A percentile compares a stretch with the other conserved stretches of the same genome.
These are phyloP conservation scores for Sparus aurata DNA, from an alignment of 2,797 vertebrate genomes.

Conservation along the genomic window DNA sequence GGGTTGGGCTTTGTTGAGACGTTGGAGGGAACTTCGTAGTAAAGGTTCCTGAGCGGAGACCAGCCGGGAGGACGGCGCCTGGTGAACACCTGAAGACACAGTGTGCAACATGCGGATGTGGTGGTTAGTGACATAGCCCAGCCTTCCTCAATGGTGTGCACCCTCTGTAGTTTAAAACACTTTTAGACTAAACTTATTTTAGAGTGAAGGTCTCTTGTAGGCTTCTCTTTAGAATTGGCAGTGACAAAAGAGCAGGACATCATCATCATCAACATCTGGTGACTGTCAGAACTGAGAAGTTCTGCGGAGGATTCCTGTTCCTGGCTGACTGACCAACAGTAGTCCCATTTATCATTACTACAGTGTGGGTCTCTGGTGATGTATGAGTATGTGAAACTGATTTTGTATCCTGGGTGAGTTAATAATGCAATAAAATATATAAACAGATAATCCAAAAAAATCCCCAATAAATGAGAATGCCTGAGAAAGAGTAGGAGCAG, in stretches of 20 bases:
- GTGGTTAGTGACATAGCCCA: neutral
- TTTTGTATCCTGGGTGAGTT: too few relatives aligned
- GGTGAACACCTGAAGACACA: rapidly evolving
- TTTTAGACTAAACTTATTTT: neutral
- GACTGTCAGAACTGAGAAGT: neutral
- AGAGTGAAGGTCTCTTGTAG: neutral
- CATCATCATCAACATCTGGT: too few relatives aligned
- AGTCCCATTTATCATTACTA: neutral
- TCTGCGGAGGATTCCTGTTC: neutral
- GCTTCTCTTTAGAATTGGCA: neutral
- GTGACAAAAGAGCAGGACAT: too few relatives aligned
- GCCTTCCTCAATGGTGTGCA: neutral
- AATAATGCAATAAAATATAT: neutral
- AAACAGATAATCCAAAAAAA: neutral
- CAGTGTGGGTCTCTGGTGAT: neutral
- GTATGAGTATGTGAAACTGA: neutral
- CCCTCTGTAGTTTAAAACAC: neutral
- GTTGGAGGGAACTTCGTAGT: rapidly evolving
- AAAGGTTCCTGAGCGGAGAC: slow-evolving; percentile 80
- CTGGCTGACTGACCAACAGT: neutral
- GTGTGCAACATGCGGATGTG: neutral
- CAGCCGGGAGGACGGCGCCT: slow-evolving; percentile 84
- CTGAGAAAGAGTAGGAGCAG: neutral
- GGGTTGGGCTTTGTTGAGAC: rapidly evolving
- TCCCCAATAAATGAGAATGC: too few relatives aligned